Evolutionary conservation across 2,888 invertebrate genomes (phyloP).

Genomic region (Dorcus parallelipipedus): DNA sequence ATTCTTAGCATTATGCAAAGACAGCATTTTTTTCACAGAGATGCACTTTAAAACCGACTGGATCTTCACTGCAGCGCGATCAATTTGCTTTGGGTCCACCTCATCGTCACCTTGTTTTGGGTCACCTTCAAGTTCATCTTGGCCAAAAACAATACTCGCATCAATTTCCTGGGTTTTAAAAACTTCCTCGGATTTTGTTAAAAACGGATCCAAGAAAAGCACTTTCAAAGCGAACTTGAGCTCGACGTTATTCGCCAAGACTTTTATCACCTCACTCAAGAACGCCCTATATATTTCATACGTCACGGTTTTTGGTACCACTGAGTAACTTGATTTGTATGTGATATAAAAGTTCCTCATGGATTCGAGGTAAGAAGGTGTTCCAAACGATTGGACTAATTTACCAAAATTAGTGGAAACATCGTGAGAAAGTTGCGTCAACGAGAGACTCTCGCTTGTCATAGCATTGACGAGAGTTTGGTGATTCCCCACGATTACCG

Average conservation of each 20-base stretch:
- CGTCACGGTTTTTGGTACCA: slow-evolving; percentile 10
- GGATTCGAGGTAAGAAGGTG: slow-evolving; percentile 24
- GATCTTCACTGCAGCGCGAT: slow-evolving; percentile 34
- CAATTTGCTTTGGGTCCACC: slow-evolving; percentile 26
- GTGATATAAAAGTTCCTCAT: slow-evolving; percentile 32
- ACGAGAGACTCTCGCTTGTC: slow-evolving; percentile 33
- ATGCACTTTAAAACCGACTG: slow-evolving; percentile 38
- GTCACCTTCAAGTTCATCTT: slow-evolving; percentile 24
- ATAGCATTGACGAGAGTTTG: slow-evolving; percentile 36
- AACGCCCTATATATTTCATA: slow-evolving; percentile 19
- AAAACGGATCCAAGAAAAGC: slow-evolving; percentile 24
- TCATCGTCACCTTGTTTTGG: slow-evolving; percentile 24
- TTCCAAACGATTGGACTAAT: slow-evolving; percentile 39
- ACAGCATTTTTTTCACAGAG: slow-evolving; percentile 30
- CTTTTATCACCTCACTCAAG: slow-evolving; percentile 17
- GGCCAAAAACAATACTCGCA: background rate
- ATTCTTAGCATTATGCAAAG: slow-evolving; percentile 27
- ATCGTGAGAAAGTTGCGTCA: slow-evolving; percentile 32
- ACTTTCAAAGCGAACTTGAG: slow-evolving; percentile 25
- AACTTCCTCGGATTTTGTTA: background rate
- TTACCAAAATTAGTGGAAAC: slow-evolving; percentile 37
- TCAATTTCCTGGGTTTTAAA: background rate
- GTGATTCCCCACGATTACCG: slow-evolving; percentile 31
- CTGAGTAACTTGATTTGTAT: slow-evolving; percentile 27
- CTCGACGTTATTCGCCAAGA: slow-evolving; percentile 15